Base-by-base conservation (phyloP, 2,797 vertebrate species). In the Malurus splendens region DNA sequence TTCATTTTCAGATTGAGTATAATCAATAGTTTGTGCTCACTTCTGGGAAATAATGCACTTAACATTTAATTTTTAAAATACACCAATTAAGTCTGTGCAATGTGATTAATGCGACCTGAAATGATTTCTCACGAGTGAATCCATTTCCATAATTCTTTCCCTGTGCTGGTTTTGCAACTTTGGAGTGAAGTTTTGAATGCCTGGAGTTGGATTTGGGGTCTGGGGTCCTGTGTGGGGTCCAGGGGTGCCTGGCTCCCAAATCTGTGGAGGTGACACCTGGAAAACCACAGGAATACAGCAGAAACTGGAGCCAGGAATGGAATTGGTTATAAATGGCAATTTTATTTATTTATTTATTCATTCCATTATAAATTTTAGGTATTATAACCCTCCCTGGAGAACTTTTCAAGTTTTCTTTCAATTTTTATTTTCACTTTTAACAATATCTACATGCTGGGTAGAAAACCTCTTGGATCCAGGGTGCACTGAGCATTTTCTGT, bases 201-300 rank as follows among this genome's bases (percentile, higher is more conserved):
- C 33, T 38, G 42, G 16, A 12, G 15, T 5, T 1, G 5, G 28
- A 30, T 0, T 3, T 20, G 36, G n/a, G 13, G 28, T 5, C 8
- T 24, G 22, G 66, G 17, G 16, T 14, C 6, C 18, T 27, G 42
- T 14, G 9, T 4, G 30, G 8, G 27, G 7, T 36, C 36, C 36
- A 12, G 16, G 3, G 4, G 4, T 10, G 7, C 8, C 51, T n/a
- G 41, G 22, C 6, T 36, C 47, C 8, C 14, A 12, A 7, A 38
- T n/a, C 17, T 0, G 0, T 36, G 0, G 13, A 16, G 39, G 39
- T n/a, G 27, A 36, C 38, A 20, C 38, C 28, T 56, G 81, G 44
- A 61, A 75, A 64, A 38, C 19, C 39, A 14, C 2, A 6, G 2
- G 18, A 3, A 28, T 57, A 17, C 38, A 71, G 33, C 41, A 38